Evolutionary conservation across 2,113 vertebrate species (phyloP).

Genomic region (Corapipo altera): DNA sequence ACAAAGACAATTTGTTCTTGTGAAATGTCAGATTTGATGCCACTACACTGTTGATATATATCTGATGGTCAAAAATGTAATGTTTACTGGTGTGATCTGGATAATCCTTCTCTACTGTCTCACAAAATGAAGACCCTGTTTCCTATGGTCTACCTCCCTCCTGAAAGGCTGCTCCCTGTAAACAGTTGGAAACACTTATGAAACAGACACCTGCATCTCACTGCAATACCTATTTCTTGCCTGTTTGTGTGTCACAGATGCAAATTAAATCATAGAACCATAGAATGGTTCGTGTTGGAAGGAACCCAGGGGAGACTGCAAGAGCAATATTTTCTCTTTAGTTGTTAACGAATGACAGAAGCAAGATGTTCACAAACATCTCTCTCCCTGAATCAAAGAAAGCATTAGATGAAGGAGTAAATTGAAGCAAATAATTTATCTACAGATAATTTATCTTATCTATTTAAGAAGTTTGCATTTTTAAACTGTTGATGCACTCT

Average conservation of each 20-base stretch:
- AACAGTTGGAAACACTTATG: background rate
- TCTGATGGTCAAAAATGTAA: background rate
- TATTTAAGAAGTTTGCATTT: background rate
- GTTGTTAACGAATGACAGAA: background rate
- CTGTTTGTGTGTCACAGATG: background rate
- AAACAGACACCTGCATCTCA: background rate
- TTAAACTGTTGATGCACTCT: background rate
- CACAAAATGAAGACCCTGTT: background rate
- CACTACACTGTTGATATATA: background rate
- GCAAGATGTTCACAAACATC: background rate
- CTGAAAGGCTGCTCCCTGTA: background rate
- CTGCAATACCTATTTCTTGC: background rate
- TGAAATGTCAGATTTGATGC: background rate
- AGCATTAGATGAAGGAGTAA: background rate
- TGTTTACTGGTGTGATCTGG: background rate
- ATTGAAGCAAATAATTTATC: background rate
- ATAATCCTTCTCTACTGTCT: background rate
- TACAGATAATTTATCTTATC: background rate
- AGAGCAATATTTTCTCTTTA: background rate
- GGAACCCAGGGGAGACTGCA: background rate
- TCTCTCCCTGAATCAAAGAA: background rate
- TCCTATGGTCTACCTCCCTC: background rate
- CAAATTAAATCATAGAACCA: background rate
- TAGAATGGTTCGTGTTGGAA: background rate
- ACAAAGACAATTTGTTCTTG: background rate